A percentile compares a stretch with the other conserved stretches of the same genome.
These are phyloP conservation scores for Metopia argyrocephala DNA, from an alignment of 2,888 invertebrate species.

Conservation along the genomic window DNA sequence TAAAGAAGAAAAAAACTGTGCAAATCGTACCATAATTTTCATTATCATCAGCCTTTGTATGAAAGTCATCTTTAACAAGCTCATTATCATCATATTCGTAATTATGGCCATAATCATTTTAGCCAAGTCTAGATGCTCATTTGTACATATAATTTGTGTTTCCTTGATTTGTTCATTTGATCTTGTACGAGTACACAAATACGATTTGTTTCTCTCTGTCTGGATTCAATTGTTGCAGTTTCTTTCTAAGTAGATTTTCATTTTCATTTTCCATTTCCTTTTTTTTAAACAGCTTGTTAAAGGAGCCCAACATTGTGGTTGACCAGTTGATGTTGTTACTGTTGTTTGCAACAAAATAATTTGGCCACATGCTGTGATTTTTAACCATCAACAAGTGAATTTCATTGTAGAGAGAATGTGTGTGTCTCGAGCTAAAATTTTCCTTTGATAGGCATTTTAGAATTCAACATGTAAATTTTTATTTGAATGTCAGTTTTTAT, in stretches of 20 bases:
- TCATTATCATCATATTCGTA: constrained; percentile 37
- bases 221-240: constrained; percentile 55
- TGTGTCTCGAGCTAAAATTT: neutral
- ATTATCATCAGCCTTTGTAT: constrained; percentile 49
- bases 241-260: neutral
- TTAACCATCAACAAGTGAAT: constrained; percentile 26
- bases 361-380: constrained; percentile 74
- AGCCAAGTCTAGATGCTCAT: neutral
- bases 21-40: constrained; percentile 47
- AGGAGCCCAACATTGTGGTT: constrained; percentile 27
- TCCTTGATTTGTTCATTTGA: constrained; percentile 53
- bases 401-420: constrained; percentile 11
- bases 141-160: constrained; percentile 47
- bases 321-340: constrained; percentile 46
- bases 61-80: neutral
- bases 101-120: neutral
- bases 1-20: neutral
- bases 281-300: constrained; percentile 34
- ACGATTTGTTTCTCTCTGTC: constrained; percentile 44
- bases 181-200: constrained; percentile 6
- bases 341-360: constrained; percentile 65
- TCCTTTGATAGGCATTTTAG: constrained; percentile 16
- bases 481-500: constrained; percentile 18
- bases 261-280: neutral
- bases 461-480: constrained; percentile 44